Evolutionary conservation across 2,888 invertebrate genomes (phyloP).

Genomic region (Drymonia ruficornis): DNA sequence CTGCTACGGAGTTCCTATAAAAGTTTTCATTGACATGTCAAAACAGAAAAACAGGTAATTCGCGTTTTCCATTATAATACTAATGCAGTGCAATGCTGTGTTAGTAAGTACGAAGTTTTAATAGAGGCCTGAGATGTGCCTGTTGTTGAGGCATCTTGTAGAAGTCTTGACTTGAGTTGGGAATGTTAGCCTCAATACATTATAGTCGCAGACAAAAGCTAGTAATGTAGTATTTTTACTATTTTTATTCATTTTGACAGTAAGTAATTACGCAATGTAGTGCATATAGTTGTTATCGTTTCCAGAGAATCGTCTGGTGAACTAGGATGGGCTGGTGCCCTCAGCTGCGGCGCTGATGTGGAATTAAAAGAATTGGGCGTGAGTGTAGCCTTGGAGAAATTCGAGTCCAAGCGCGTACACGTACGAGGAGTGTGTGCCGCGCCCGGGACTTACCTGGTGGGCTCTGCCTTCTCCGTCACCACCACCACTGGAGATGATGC

Average conservation of each 20-base stretch:
- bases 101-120: too few relatives aligned
- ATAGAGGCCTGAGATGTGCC: too few relatives aligned
- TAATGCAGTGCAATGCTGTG: too few relatives aligned
- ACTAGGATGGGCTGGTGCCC: slow-evolving; percentile 76
- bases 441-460: slow-evolving; percentile 88
- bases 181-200: too few relatives aligned
- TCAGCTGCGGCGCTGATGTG: slow-evolving; percentile 67
- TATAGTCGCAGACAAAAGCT: too few relatives aligned
- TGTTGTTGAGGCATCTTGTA: too few relatives aligned
- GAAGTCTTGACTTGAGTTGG: too few relatives aligned
- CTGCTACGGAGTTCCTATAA: slow-evolving; percentile 84
- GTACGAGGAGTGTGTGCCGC: slow-evolving; percentile 86
- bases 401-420: slow-evolving; percentile 80
- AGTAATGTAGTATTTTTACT: too few relatives aligned
- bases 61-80: too few relatives aligned
- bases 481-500: slow-evolving; percentile 36
- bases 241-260: too few relatives aligned
- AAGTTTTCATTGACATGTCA: slow-evolving; percentile 86
- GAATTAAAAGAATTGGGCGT: slow-evolving; percentile 68
- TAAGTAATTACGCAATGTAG: too few relatives aligned
- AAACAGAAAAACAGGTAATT: slow-evolving; percentile 84
- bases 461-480: slow-evolving; percentile 82
- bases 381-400: slow-evolving; percentile 75
- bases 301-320: slow-evolving; percentile 41
- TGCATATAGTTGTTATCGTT: slow-evolving; percentile 1